A percentile compares a stretch with the other conserved stretches of the same genome.
Evolutionary conservation across 1,140 invertebrate species (phyloP).

Genomic region (Ostrea denselamellosa): DNA sequence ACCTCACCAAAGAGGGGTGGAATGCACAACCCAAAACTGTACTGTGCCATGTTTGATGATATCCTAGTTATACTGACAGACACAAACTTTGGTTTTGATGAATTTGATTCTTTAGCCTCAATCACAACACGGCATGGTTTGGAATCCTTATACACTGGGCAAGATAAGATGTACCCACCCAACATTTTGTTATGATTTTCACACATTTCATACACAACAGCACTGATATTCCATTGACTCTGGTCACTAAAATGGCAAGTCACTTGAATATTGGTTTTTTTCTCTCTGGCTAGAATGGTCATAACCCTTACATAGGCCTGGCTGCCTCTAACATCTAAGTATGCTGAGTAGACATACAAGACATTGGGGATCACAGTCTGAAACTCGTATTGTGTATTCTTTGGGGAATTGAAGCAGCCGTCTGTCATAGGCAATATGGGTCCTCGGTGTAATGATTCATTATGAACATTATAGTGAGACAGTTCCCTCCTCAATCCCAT

Average conservation of each 20-base stretch:
- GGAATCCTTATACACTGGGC: constrained; percentile 51
- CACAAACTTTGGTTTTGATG: background rate
- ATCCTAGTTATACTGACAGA: constrained; percentile 47
- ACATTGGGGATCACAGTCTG: constrained; percentile 45
- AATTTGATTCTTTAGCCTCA: constrained; percentile 39
- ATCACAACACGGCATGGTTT: constrained; percentile 56
- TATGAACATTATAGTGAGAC: background rate
- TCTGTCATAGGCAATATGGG: background rate
- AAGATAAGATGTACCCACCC: constrained; percentile 73
- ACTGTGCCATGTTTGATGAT: background rate
- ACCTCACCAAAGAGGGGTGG: constrained; percentile 75
- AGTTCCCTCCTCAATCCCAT: background rate
- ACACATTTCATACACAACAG: constrained; percentile 68
- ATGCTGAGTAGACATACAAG: constrained; percentile 65
- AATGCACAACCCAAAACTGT: constrained; percentile 71
- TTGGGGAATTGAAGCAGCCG: constrained; percentile 27
- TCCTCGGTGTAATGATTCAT: background rate
- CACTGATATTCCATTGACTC: background rate
- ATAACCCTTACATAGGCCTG: constrained; percentile 60
- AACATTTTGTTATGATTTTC: constrained; percentile 74
- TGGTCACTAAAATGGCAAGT: constrained; percentile 56
- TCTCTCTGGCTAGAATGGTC: constrained; percentile 51
- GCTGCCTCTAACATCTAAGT: constrained; percentile 54
- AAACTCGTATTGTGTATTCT: constrained; percentile 48
- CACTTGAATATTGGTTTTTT: constrained; percentile 50